A percentile compares a stretch with the other conserved stretches of the same genome.
These are phyloP conservation scores for Eupeodes luniger DNA, from an alignment of 2,888 invertebrate species.

Conservation along the genomic window DNA sequence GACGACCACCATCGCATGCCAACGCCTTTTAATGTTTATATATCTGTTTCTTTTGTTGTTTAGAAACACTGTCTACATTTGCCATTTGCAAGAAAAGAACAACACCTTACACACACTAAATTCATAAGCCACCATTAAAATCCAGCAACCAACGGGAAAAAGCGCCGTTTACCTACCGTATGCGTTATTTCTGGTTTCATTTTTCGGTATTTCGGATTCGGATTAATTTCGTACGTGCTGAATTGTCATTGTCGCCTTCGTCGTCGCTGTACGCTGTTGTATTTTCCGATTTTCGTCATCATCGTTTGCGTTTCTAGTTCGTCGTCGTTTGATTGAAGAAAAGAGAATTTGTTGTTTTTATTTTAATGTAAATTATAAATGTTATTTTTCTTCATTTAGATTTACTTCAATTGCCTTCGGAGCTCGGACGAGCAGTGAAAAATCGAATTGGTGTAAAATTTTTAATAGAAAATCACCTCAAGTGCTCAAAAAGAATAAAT, in stretches of 20 bases:
- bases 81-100: conserved; percentile 49
- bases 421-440: conserved; percentile 58
- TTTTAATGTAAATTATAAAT: background rate
- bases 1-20: background rate
- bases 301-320: conserved; percentile 27
- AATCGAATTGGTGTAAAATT: conserved; percentile 14
- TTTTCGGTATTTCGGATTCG: conserved; percentile 24
- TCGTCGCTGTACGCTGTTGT: conserved; percentile 15
- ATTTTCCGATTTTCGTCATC: conserved; percentile 16
- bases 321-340: background rate
- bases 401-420: conserved; percentile 55
- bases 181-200: conserved; percentile 63
- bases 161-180: conserved; percentile 21
- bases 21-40: conserved; percentile 19
- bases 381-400: background rate
- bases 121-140: conserved; percentile 57
- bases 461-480: conserved; percentile 39
- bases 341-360: conserved; percentile 60
- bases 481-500: conserved; percentile 35
- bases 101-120: conserved; percentile 16
- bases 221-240: conserved; percentile 37
- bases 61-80: background rate
- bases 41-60: conserved; percentile 42
- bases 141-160: conserved; percentile 50
- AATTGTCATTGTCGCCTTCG: conserved; percentile 42